Base-by-base conservation (phyloP, 2,888 invertebrate species). In the Punctoribates punctum region DNA sequence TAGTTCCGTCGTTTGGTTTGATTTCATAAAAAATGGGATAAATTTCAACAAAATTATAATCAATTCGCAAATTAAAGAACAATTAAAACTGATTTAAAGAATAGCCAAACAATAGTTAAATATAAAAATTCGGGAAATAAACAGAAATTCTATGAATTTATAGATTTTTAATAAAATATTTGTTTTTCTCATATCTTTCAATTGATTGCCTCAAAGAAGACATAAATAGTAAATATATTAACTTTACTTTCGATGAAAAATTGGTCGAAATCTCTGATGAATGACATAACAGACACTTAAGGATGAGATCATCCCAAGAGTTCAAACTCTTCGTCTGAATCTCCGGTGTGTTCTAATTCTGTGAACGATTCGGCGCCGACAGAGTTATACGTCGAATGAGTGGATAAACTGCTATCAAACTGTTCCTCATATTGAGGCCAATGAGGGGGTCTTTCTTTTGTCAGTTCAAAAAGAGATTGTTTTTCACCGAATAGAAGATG, bases 321-420 rank as follows among this genome's bases (percentile, higher is more conserved):
- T 85, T 92, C 92, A 83, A 91, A 92, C 82, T 92, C 92, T 80
- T 91, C 90, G 81, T 92, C 92, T 81, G 91, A 90, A 82, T 89
- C 89, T 80, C 87, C 88, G 79, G 88, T 88, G 25, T 38, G 23
- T n/a, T 48, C 51, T 25, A 57, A n/a, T 54, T 23, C 38, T n/a
- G 73, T 38, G 17, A 73, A 70, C 48, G 75, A 29, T 51, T 75
- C 75, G 15, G 11, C 20, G 27, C 54, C 65, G 17, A 42, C 23
- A 11, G 23, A 51, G 23, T n/a, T 67, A 29, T 3, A 25, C 15
- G 27, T 25, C 48, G 48, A 42, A 25, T 54, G 60, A 60, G 73
- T 60, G n/a, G 73, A 73, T 17, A 23, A 13, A 46, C 15, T 72
- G 17, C 25, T 25, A 9, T 74, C 67, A 29, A 65, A 51, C 29